These are phyloP conservation scores for Pristis pectinata DNA, from an alignment of 2,797 vertebrate genomes.

Conservation along the genomic window DNA sequence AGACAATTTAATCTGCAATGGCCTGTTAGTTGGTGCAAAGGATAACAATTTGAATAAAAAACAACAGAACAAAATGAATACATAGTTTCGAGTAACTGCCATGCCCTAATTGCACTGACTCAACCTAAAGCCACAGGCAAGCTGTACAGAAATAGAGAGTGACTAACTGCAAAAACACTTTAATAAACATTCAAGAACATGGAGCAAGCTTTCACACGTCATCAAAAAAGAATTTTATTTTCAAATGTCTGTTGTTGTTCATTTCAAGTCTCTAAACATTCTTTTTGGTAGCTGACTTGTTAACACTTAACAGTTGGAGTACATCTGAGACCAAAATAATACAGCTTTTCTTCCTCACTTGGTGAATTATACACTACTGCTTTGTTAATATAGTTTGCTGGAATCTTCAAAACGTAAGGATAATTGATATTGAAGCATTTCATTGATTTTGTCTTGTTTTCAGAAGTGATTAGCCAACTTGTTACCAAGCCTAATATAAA, in stretches of 20 bases:
- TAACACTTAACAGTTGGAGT: neutral
- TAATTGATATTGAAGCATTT: neutral
- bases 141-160: slow-evolving; percentile 13
- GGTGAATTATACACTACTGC: neutral
- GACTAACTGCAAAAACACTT: slow-evolving; percentile 3
- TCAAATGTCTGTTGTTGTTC: neutral
- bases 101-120: neutral
- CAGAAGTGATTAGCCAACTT: neutral
- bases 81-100: neutral
- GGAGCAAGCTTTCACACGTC: neutral
- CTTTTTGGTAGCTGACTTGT: neutral
- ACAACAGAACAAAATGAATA: neutral
- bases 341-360: neutral
- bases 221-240: neutral
- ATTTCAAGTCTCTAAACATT: neutral
- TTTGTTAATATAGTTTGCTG: neutral
- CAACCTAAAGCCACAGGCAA: neutral
- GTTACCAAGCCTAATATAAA: neutral
- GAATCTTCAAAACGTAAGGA: neutral
- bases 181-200: neutral
- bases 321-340: neutral
- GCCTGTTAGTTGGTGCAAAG: neutral
- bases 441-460: neutral
- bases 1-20: neutral
- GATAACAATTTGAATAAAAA: neutral